These are phyloP conservation scores for Chelonus formosanus DNA, from an alignment of 2,888 invertebrate genomes.

Conservation along the genomic window DNA sequence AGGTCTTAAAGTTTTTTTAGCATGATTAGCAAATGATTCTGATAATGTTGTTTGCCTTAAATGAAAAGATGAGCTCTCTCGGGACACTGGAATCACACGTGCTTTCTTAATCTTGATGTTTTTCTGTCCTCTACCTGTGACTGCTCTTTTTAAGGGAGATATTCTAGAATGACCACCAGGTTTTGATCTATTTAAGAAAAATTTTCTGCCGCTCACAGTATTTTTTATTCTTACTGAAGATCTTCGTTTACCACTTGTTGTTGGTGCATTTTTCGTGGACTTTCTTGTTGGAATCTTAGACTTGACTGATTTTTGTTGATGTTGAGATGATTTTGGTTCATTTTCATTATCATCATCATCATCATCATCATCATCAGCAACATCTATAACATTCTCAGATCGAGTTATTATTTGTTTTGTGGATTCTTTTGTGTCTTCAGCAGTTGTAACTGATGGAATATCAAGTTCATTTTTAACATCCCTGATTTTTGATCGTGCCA, in stretches of 20 bases:
- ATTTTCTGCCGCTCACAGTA: constrained; percentile 9
- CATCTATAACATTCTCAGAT: neutral
- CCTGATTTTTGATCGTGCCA: too few relatives aligned
- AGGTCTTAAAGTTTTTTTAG: constrained; percentile 35
- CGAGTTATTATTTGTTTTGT: neutral
- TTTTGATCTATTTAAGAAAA: constrained; percentile 10
- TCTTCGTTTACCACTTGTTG: neutral
- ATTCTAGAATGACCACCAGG: constrained; percentile 20
- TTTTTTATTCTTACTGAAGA: neutral
- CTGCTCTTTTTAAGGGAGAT: constrained; percentile 19
- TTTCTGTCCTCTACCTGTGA: neutral
- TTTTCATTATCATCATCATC: neutral
- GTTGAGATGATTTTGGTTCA: neutral
- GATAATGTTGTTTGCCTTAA: constrained; percentile 38
- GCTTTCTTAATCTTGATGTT: neutral
- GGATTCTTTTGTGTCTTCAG: neutral
- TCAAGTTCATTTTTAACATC: neutral
- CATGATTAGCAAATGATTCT: constrained; percentile 45
- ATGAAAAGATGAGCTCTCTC: constrained; percentile 32
- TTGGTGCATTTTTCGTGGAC: too few relatives aligned
- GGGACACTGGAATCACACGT: neutral
- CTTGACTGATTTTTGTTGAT: too few relatives aligned
- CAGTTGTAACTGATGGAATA: neutral
- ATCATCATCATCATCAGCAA: constrained; percentile 1
- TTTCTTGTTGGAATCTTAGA: too few relatives aligned